Conservation (phyloP, 53 echinoderm and acorn worm species). For the Holothuria leucospilota region DNA sequence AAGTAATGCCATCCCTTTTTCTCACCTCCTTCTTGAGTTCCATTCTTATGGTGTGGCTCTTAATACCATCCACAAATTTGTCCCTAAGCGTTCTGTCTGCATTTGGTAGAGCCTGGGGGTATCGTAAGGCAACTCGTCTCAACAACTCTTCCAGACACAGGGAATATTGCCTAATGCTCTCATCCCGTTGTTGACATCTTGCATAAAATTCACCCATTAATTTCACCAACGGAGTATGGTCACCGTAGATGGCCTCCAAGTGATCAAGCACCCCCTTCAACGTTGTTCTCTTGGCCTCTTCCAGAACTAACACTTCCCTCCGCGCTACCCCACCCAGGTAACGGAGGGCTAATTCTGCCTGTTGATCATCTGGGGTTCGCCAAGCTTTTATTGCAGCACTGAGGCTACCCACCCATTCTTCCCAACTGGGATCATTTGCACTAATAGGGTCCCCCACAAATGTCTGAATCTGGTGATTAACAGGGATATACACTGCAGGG, state of each 20-base stretch:
- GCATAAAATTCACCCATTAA: conserved; percentile 30
- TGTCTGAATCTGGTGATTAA: background rate
- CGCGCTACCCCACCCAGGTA: conserved; percentile 36
- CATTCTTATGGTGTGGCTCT: background rate
- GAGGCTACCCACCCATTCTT: conserved; percentile 17
- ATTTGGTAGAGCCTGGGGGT: background rate
- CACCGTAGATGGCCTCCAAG: background rate
- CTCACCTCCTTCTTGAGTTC: conserved; percentile 2
- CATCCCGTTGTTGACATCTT: background rate
- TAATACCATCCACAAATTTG: conserved; percentile 7
- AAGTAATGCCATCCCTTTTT: background rate
- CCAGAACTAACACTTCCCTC: conserved; percentile 25
- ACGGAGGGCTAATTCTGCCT: conserved; percentile 20
- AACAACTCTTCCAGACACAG: conserved; percentile 4
- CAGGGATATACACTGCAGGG: too few relatives aligned
- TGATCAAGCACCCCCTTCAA: background rate
- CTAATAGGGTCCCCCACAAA: conserved; percentile 9
- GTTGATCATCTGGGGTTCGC: conserved; percentile 11
- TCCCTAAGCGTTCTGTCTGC: background rate
- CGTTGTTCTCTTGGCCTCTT: background rate
- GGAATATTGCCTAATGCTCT: conserved; percentile 1
- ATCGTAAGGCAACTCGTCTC: background rate
- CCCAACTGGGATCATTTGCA: conserved; percentile 18
- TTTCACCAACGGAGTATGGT: background rate
- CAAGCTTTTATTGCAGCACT: conserved; percentile 14